phyloP scores from a whole-genome alignment of 2,888 invertebrate species.

The Melikaiella ostensackeni region DNA sequence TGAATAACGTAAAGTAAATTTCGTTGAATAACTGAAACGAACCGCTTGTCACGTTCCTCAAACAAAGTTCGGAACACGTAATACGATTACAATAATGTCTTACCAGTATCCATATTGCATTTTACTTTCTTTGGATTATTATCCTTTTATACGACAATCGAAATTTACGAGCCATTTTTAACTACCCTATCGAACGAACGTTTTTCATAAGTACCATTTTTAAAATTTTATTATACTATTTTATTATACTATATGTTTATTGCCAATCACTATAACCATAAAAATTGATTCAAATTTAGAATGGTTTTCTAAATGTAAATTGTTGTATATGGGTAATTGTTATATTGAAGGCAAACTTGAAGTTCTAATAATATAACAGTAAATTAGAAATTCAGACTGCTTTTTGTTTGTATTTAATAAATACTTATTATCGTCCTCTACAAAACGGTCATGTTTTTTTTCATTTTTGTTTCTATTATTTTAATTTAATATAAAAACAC shows the following conservation, averaged over 20 bases:
- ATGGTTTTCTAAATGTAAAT: too few relatives aligned
- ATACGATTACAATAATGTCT: not conserved
- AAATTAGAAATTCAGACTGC: too few relatives aligned
- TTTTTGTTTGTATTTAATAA: too few relatives aligned
- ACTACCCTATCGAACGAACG: not conserved
- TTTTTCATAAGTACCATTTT: not conserved
- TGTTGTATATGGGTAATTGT: too few relatives aligned
- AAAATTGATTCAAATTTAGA: not conserved
- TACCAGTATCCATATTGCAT: not conserved
- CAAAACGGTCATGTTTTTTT: too few relatives aligned
- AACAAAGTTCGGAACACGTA: slow-evolving; percentile 44
- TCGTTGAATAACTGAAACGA: slow-evolving; percentile 39
- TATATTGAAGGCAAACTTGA: too few relatives aligned
- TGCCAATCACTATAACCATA: not conserved
- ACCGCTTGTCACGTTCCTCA: slow-evolving; percentile 55
- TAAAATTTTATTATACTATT: not conserved
- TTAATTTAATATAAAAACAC: too few relatives aligned
- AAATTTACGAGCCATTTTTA: not conserved
- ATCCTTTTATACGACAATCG: not conserved
- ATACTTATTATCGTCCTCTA: too few relatives aligned
- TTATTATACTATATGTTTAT: not conserved
- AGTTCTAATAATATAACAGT: too few relatives aligned
- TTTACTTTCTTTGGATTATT: not conserved
- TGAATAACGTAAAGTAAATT: not conserved
- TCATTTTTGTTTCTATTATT: too few relatives aligned